A percentile compares a stretch with the other conserved stretches of the same genome.
These are phyloP conservation scores for Lota lota DNA, from an alignment of 2,113 vertebrate genomes.

Conservation along the genomic window DNA sequence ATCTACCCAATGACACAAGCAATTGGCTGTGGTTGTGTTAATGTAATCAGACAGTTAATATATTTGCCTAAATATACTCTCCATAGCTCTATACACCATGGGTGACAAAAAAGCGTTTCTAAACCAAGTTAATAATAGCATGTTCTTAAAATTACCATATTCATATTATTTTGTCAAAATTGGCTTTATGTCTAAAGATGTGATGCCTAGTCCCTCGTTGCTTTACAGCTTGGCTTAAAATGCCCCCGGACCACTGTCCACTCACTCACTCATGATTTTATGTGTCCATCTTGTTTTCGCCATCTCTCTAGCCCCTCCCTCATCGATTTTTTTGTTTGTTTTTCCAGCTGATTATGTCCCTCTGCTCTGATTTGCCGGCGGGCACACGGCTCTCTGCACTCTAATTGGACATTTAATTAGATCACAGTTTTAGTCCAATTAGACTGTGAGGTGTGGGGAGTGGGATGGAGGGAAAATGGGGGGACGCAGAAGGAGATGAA, in stretches of 20 bases:
- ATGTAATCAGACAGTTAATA: too few species aligned
- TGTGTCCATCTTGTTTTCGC: constrained; percentile 38
- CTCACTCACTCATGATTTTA: constrained; percentile 22
- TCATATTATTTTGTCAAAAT: constrained; percentile 7
- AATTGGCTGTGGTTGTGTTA: too few species aligned
- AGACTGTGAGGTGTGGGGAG: constrained; percentile 65
- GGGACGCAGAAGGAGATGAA: constrained; percentile 32
- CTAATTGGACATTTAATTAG: constrained; percentile 85
- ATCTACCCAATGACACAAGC: too few species aligned
- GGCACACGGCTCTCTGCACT: constrained; percentile 76
- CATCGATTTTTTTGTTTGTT: constrained; percentile 80
- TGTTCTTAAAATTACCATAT: not conserved
- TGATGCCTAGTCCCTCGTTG: constrained; percentile 10
- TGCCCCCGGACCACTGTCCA: not conserved
- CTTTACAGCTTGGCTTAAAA: not conserved
- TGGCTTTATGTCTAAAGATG: constrained; percentile 3
- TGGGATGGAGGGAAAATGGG: constrained; percentile 41
- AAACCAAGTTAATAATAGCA: constrained; percentile 4
- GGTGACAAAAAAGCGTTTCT: too few species aligned
- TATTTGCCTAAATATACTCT: too few species aligned
- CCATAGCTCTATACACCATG: too few species aligned
- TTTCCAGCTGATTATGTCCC: constrained; percentile 78
- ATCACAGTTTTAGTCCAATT: constrained; percentile 83
- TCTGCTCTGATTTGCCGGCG: constrained; percentile 70
- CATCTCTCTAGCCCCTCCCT: constrained; percentile 43